phyloP scores from a whole-genome alignment of 2,113 vertebrate species.

The Hydrolagus affinis region DNA sequence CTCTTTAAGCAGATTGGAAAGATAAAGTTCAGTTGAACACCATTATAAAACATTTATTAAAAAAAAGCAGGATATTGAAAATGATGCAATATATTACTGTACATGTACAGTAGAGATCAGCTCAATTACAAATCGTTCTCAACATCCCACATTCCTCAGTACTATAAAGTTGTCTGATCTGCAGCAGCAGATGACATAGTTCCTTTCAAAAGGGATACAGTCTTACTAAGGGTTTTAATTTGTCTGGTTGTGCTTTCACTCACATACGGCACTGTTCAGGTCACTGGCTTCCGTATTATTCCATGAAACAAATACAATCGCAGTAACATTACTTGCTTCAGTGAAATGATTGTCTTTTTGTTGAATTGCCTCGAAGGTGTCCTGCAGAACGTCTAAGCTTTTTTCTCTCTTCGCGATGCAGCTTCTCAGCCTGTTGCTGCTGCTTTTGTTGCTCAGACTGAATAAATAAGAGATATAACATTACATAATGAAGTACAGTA shows the following conservation, averaged over 20 bases:
- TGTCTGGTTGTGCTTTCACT: background rate
- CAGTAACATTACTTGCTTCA: background rate
- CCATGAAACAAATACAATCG: too few species aligned
- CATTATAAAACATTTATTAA: background rate
- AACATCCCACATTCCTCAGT: background rate
- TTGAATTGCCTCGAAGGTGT: slow-evolving; percentile 58
- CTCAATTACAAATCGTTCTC: slow-evolving; percentile 9
- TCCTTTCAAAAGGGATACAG: background rate
- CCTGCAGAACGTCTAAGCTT: slow-evolving; percentile 72
- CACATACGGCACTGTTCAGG: background rate
- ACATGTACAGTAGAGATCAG: background rate
- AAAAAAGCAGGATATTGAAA: background rate
- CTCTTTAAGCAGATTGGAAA: background rate
- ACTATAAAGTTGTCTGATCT: background rate
- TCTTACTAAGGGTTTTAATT: background rate
- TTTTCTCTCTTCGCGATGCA: slow-evolving; percentile 78
- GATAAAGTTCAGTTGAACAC: background rate
- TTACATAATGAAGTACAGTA: background rate
- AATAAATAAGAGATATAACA: slow-evolving; percentile 32
- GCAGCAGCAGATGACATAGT: background rate
- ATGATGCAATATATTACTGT: background rate
- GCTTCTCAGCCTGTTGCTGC: slow-evolving; percentile 76
- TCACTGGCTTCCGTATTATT: background rate
- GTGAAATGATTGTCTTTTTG: background rate
- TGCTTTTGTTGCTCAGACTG: slow-evolving; percentile 80